Percentiles rank a stretch among this genome's conserved stretches.
phyloP scores from a whole-genome alignment of 92 coral and sea anemone species.

The Porites divaricata region DNA sequence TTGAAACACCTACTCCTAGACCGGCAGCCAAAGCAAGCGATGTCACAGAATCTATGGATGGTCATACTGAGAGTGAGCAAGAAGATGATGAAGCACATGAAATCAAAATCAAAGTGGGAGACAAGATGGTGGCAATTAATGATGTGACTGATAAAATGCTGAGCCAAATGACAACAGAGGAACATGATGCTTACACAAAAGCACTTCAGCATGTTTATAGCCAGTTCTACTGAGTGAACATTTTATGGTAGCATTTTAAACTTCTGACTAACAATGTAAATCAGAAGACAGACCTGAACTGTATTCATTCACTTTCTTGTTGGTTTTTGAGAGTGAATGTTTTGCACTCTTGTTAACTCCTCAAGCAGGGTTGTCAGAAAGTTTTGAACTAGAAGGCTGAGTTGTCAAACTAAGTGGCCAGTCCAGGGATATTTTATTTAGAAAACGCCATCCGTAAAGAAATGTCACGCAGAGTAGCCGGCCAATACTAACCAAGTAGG shows the following conservation, averaged over 20 bases:
- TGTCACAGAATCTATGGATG: conserved; percentile 72
- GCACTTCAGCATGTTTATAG: conserved; percentile 92
- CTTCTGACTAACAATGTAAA: not conserved
- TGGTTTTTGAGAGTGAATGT: too few species aligned
- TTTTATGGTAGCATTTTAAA: not conserved
- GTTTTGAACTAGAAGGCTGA: too few species aligned
- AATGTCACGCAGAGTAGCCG: too few species aligned
- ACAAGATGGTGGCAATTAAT: conserved; percentile 82
- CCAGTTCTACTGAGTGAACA: conserved; percentile 66
- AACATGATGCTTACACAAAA: conserved; percentile 91
- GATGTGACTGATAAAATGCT: conserved; percentile 94
- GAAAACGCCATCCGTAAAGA: too few species aligned
- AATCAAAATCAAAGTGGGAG: conserved; percentile 81
- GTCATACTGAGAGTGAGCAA: conserved; percentile 65
- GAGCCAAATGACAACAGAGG: conserved; percentile 90
- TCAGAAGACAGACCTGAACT: too few species aligned
- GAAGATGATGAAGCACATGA: conserved; percentile 85
- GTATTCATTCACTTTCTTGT: too few species aligned
- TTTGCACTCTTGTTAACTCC: too few species aligned
- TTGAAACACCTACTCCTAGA: conserved; percentile 59
- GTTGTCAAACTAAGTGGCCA: too few species aligned
- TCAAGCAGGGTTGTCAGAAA: too few species aligned
- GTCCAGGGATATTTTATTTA: too few species aligned
- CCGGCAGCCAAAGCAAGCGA: conserved; percentile 56
- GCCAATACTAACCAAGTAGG: too few species aligned